These are phyloP conservation scores for Chymomyza fuscimana DNA, from an alignment of 2,888 invertebrate genomes.

Conservation along the genomic window DNA sequence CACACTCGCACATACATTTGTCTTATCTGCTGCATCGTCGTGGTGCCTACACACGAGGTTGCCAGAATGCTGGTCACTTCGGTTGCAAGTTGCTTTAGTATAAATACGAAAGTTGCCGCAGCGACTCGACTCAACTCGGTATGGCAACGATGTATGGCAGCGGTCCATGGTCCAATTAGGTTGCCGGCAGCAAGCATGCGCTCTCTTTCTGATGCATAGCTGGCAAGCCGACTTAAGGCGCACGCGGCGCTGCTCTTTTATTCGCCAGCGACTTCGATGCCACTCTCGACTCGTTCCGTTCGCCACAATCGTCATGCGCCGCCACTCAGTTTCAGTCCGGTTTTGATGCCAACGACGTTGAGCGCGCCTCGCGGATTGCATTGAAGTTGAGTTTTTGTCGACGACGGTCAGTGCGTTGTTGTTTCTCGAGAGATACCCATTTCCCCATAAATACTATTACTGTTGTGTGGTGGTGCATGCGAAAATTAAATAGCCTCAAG, in stretches of 20 bases:
- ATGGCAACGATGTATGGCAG: slow-evolving; percentile 17
- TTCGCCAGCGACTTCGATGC: slow-evolving; percentile 34
- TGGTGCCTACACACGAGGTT: slow-evolving; percentile 1
- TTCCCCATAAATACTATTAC: slow-evolving; percentile 49
- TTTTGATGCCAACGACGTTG: slow-evolving; percentile 73
- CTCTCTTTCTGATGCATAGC: slow-evolving; percentile 60
- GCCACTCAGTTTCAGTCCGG: slow-evolving; percentile 73
- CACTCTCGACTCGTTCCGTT: slow-evolving; percentile 17
- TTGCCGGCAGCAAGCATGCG: slow-evolving; percentile 69
- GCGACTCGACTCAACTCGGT: background rate
- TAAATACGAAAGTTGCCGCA: background rate
- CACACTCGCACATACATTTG: background rate
- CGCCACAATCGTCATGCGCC: slow-evolving; percentile 22
- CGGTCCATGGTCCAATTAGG: slow-evolving; percentile 38
- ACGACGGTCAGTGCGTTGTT: slow-evolving; percentile 23
- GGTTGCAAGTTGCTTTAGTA: background rate
- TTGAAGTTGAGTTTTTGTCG: slow-evolving; percentile 29
- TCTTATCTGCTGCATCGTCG: slow-evolving; percentile 7
- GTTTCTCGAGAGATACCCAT: slow-evolving; percentile 33
- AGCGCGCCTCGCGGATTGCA: slow-evolving; percentile 62
- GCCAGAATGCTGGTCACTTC: slow-evolving; percentile 18
- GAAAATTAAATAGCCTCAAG: slow-evolving; percentile 24
- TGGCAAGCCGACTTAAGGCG: slow-evolving; percentile 46
- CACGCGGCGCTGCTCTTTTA: slow-evolving; percentile 49
- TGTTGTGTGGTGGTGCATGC: slow-evolving; percentile 32